Conservation (phyloP, 2,113 vertebrate genomes). For the Sylvietta virens region DNA sequence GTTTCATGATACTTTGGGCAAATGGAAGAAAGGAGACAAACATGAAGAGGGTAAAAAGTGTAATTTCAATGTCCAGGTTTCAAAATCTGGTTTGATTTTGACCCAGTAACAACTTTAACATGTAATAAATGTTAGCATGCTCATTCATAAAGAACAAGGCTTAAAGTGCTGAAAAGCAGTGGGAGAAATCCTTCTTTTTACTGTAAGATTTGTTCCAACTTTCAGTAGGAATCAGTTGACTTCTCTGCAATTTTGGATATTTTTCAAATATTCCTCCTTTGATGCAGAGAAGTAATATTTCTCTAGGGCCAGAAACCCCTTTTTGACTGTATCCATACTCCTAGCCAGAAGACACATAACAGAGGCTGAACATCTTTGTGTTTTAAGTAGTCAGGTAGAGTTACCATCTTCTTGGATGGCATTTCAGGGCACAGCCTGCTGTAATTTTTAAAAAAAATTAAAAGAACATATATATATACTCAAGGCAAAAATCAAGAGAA, state of each 20-base stretch:
- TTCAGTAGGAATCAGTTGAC: conserved; percentile 42
- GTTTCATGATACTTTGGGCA: not conserved
- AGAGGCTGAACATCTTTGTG: not conserved
- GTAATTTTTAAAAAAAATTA: not conserved
- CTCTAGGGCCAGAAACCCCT: conserved; percentile 4
- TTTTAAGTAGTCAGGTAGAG: not conserved
- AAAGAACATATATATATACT: not conserved
- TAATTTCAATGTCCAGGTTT: not conserved
- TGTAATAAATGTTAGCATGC: not conserved
- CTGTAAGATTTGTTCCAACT: conserved; percentile 18
- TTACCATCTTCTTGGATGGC: not conserved
- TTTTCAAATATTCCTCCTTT: conserved; percentile 41
- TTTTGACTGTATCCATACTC: not conserved
- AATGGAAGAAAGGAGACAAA: not conserved
- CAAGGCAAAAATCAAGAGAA: not conserved
- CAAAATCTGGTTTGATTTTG: conserved; percentile 18
- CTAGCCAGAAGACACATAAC: not conserved
- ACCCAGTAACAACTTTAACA: not conserved
- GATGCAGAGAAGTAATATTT: conserved; percentile 20
- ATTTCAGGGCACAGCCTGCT: not conserved
- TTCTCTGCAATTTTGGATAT: conserved; percentile 20
- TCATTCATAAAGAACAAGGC: not conserved
- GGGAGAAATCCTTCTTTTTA: conserved; percentile 5
- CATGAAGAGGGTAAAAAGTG: not conserved
- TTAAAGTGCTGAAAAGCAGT: conserved; percentile 38